phyloP scores from a whole-genome alignment of 2,888 invertebrate species.

The Metallyticus violacea region DNA sequence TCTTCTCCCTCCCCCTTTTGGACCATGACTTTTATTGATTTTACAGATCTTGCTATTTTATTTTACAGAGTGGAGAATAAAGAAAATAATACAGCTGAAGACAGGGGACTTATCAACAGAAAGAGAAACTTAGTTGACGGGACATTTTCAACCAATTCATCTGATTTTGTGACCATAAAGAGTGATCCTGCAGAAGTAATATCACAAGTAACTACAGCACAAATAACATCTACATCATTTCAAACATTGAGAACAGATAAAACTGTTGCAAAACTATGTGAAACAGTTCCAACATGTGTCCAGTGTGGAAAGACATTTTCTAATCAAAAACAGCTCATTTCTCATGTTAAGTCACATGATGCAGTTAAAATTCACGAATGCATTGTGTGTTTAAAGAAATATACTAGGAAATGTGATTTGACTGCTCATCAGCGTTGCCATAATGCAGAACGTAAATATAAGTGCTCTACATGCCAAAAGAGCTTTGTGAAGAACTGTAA shows the following conservation, averaged over 20 bases:
- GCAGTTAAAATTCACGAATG: constrained; percentile 43
- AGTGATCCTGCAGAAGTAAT: neutral
- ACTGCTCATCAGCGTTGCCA: constrained; percentile 42
- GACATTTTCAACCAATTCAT: neutral
- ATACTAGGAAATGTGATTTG: constrained; percentile 17
- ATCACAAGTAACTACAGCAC: neutral
- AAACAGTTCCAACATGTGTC: neutral
- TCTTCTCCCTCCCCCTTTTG: too few species aligned
- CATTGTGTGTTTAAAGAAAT: constrained; percentile 39
- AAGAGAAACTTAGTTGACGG: neutral
- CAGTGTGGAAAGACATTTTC: constrained; percentile 16
- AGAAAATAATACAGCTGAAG: neutral
- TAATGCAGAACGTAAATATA: constrained; percentile 54
- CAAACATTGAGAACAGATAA: neutral
- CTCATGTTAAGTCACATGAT: constrained; percentile 42
- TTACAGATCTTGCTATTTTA: neutral
- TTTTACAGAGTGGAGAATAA: neutral
- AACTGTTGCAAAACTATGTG: neutral
- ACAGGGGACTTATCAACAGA: neutral
- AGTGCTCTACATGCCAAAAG: constrained; percentile 51
- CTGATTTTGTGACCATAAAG: neutral
- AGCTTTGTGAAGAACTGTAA: constrained; percentile 29
- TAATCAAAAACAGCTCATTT: constrained; percentile 36
- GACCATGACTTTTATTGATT: too few species aligned
- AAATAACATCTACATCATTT: neutral